phyloP scores from a whole-genome alignment of 2,888 invertebrate species.

The Phlogophora meticulosa region DNA sequence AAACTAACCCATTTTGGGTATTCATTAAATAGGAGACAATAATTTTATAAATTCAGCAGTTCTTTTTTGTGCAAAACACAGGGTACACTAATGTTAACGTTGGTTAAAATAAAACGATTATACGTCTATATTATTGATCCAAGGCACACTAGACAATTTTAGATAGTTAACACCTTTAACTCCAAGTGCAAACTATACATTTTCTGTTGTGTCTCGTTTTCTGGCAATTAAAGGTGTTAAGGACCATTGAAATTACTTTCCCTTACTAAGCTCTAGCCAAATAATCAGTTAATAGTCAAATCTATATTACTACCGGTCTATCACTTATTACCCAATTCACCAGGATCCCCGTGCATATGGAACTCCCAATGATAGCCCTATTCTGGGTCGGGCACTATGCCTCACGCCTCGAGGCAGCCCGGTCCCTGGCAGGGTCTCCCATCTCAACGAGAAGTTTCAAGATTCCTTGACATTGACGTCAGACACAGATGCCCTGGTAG shows the following conservation, averaged over 20 bases:
- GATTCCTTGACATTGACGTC: conserved; percentile 92
- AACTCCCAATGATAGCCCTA: conserved; percentile 86
- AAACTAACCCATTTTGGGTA: background rate
- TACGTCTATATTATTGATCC: no score
- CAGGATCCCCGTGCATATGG: conserved; percentile 83
- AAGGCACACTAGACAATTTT: no score
- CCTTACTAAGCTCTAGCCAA: background rate
- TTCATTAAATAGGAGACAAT: background rate
- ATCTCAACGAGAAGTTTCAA: conserved; percentile 89
- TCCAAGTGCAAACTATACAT: no score
- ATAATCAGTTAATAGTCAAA: background rate
- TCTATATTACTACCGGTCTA: background rate
- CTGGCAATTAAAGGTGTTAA: no score
- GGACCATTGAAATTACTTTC: no score
- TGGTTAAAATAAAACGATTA: conserved; percentile 4
- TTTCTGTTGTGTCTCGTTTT: no score
- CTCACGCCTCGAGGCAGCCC: conserved; percentile 89
- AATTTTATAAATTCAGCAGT: no score
- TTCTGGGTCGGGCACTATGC: conserved; percentile 86
- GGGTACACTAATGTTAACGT: conserved; percentile 3
- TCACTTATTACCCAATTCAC: background rate
- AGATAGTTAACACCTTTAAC: no score
- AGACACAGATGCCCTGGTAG: conserved; percentile 94
- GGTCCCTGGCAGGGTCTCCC: conserved; percentile 87
- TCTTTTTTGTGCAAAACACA: conserved; percentile 17